Conservation (phyloP, 2,888 invertebrate species). For the Metellina segmentata region DNA sequence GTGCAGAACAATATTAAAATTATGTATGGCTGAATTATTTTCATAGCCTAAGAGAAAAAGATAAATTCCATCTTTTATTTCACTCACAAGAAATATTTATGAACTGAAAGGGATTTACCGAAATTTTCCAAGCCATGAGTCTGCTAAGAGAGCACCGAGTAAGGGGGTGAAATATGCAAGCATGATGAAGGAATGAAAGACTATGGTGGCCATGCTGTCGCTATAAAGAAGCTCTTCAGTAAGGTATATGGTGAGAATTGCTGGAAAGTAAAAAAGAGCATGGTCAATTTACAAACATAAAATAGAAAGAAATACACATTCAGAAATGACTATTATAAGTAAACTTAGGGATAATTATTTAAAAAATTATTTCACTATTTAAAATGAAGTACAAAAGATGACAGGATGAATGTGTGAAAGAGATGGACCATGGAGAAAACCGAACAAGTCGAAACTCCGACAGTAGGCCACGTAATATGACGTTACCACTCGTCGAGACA, state of each 20-base stretch:
- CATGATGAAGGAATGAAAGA: slow-evolving; percentile 94
- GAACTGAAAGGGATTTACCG: slow-evolving; percentile 81
- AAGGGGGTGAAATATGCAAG: slow-evolving; percentile 94
- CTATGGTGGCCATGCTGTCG: slow-evolving; percentile 89
- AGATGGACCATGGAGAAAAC: too few relatives aligned
- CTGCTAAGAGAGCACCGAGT: slow-evolving; percentile 95
- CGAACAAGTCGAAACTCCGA: too few relatives aligned
- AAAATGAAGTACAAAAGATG: too few relatives aligned
- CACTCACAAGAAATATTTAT: neutral
- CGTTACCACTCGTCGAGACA: too few relatives aligned
- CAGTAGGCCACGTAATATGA: too few relatives aligned
- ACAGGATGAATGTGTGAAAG: too few relatives aligned
- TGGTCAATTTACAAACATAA: too few relatives aligned
- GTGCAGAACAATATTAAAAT: neutral
- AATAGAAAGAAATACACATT: too few relatives aligned
- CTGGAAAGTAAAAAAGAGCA: slow-evolving; percentile 83
- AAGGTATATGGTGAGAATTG: slow-evolving; percentile 95
- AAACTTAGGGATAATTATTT: too few relatives aligned
- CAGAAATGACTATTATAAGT: too few relatives aligned
- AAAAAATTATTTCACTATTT: too few relatives aligned
- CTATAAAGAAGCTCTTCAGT: slow-evolving; percentile 88
- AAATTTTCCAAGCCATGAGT: slow-evolving; percentile 95
- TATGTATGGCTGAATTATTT: neutral
- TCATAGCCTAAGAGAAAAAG: too few relatives aligned
- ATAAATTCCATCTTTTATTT: neutral